Conservation (phyloP, 1,140 invertebrate species). For the Parasteatoda tepidariorum region DNA sequence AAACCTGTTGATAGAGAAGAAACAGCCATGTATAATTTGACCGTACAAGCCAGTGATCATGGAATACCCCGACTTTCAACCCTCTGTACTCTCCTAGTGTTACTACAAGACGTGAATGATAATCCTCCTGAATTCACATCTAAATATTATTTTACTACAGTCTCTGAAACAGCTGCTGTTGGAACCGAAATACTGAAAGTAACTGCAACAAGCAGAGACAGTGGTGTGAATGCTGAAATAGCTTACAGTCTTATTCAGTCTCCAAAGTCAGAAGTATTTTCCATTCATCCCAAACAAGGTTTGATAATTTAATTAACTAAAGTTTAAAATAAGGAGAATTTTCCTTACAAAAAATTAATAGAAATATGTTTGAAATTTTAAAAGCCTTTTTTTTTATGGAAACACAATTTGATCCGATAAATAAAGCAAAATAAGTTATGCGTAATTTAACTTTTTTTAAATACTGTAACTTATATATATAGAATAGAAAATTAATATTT, state of each 20-base stretch:
- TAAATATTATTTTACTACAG: slow-evolving; percentile 79
- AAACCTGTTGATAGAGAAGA: slow-evolving; percentile 88
- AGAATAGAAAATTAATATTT: too few species aligned
- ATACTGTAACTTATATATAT: too few species aligned
- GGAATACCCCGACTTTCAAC: slow-evolving; percentile 78
- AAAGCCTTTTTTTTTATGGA: too few species aligned
- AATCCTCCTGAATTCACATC: slow-evolving; percentile 92
- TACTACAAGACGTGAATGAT: slow-evolving; percentile 87
- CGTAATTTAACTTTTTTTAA: too few species aligned
- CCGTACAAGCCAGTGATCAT: slow-evolving; percentile 83
- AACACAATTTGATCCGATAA: too few species aligned
- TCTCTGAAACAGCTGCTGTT: slow-evolving; percentile 78
- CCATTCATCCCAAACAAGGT: slow-evolving; percentile 80
- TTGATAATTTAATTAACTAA: too few species aligned
- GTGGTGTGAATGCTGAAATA: slow-evolving; percentile 84
- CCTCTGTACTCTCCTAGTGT: slow-evolving; percentile 75
- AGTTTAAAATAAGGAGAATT: too few species aligned
- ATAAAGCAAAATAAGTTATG: too few species aligned
- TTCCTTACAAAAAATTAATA: too few species aligned
- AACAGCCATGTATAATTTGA: slow-evolving; percentile 84
- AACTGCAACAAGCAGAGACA: slow-evolving; percentile 84
- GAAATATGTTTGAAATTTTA: too few species aligned
- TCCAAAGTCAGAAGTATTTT: slow-evolving; percentile 86
- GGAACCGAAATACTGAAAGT: slow-evolving; percentile 84
- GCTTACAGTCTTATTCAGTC: slow-evolving; percentile 81